Evolutionary conservation across 2,888 invertebrate genomes (phyloP).

Genomic region (Zhengitettix transpicula): DNA sequence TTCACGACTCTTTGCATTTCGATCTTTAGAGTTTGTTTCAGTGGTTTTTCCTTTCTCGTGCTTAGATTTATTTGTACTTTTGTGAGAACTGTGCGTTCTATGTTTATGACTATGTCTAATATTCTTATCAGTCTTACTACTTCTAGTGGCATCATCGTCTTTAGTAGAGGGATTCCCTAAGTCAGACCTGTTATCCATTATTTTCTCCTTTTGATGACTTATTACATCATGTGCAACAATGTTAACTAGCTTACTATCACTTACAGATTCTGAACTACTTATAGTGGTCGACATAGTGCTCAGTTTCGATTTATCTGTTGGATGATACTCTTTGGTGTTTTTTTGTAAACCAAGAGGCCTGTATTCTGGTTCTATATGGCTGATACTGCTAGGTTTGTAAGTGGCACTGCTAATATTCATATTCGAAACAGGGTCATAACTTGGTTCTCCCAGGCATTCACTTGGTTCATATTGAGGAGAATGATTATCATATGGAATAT

Average conservation of each 20-base stretch:
- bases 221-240: too few relatives aligned
- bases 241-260: too few relatives aligned
- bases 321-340: constrained; percentile 5
- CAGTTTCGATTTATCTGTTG: constrained; percentile 7
- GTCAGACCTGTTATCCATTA: too few relatives aligned
- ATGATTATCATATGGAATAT: not conserved
- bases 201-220: too few relatives aligned
- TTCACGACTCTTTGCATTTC: too few relatives aligned
- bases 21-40: too few relatives aligned
- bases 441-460: not conserved
- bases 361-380: constrained; percentile 8
- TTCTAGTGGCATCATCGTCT: too few relatives aligned
- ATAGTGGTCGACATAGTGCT: not conserved
- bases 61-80: not conserved
- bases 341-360: constrained; percentile 1
- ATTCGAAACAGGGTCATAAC: not conserved
- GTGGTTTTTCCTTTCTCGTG: too few relatives aligned
- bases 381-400: constrained; percentile 7
- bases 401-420: not conserved
- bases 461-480: not conserved
- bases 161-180: too few relatives aligned
- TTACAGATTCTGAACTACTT: too few relatives aligned
- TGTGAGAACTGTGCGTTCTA: not conserved
- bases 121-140: too few relatives aligned
- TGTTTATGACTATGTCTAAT: not conserved